These are phyloP conservation scores for Acanthococcus lagerstroemiae DNA, from an alignment of 2,888 invertebrate genomes.

Conservation along the genomic window DNA sequence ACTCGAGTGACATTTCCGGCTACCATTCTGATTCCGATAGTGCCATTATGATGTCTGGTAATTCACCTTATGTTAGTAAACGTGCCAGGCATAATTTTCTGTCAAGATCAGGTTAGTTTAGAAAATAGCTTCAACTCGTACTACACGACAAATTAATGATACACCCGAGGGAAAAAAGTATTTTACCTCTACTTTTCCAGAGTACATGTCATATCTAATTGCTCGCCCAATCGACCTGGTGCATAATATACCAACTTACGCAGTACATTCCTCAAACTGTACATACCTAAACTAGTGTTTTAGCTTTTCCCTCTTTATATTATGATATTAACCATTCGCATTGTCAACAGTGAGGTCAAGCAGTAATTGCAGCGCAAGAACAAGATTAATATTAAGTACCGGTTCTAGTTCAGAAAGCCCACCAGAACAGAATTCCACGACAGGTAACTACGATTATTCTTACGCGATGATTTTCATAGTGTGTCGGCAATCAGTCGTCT, in stretches of 20 bases:
- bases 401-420: conserved; percentile 39
- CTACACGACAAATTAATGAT: background rate
- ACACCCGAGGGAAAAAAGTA: no score
- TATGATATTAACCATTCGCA: no score
- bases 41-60: conserved; percentile 46
- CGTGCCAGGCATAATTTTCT: conserved; percentile 45
- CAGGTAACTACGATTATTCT: no score
- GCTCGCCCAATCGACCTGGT: no score
- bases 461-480: no score
- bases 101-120: conserved; percentile 43
- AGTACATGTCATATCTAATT: no score
- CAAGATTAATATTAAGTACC: conserved; percentile 37
- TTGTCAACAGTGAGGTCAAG: conserved; percentile 41
- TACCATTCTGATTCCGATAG: conserved; percentile 73
- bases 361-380: conserved; percentile 39
- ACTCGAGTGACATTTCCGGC: conserved; percentile 60
- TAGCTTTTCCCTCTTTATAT: background rate
- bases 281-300: no score
- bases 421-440: conserved; percentile 37
- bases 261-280: no score
- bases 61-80: conserved; percentile 44
- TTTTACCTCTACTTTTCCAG: no score
- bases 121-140: background rate
- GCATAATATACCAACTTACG: no score
- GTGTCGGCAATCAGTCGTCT: no score